Base-by-base conservation (phyloP, 1,140 invertebrate species). In the Caenorhabditis latens region DNA sequence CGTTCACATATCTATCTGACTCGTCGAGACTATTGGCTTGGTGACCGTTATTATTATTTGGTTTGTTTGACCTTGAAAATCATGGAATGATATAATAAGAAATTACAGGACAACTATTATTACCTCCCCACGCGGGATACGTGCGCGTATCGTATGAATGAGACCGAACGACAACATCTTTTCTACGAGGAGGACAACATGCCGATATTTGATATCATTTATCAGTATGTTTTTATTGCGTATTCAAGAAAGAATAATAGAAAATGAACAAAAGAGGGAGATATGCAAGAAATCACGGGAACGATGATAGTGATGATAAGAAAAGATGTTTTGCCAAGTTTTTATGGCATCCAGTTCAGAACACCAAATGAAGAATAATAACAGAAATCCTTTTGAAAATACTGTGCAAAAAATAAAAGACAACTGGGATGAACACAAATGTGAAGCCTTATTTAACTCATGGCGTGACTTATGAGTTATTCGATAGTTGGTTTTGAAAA, bases 1-100 rank as follows among this genome's bases (percentile, higher is more conserved):
- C 91, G 91, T n/a, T 86, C 91, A 16, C 92, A 90, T 58, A 85
- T 92, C 84, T 82, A 89, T 9, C 88, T 89, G 55, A 92, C 91
- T 84, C 63, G 91, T 7, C 71, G 91, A 8, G 89, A 87, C 58
- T 92, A 92, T 75, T 92, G 91, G 91, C 85, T 93, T 55, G 91
- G 91, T 16, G 89, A 89, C 11, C 85, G 91, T 32, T 92, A 92
- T 84, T 92, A 92, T 87, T 71, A 84, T 55, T 46, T 90, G 83
- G 90, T 91, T 84, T 61, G 89, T 84, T 48, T 19, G 8, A 57
- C 55, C 55, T 61, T 87, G 43, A 67, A 63, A 57, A 21, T 58
- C 32, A 24, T 53, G 21, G 19, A 32, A 85, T 86, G 13, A 43
- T 83, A 8, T 79, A 43, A 32, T 32, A 50, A 46, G 0, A 19